phyloP scores from a whole-genome alignment of 2,888 invertebrate genomes.

The Drosophila melanosoma region DNA sequence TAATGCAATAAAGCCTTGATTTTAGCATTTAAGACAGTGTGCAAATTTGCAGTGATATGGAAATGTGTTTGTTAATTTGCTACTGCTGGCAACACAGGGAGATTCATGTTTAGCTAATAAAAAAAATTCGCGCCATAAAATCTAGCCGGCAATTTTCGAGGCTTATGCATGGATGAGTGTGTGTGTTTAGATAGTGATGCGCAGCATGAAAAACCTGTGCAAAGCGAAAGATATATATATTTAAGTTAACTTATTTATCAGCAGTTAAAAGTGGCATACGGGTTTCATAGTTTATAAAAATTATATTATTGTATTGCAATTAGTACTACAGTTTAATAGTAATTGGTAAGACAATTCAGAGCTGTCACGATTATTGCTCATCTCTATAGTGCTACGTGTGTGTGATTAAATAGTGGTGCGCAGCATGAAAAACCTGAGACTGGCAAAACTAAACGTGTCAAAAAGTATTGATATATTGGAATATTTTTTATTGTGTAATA shows the following conservation, averaged over 20 bases:
- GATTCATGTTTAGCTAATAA: constrained; percentile 29
- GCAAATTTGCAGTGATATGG: background rate
- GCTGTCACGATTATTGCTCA: constrained; percentile 17
- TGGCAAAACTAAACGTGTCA: background rate
- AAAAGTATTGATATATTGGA: background rate
- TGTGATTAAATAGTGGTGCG: constrained; percentile 33
- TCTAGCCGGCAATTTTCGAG: constrained; percentile 59
- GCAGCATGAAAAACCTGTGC: constrained; percentile 14
- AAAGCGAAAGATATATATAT: background rate
- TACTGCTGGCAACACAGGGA: constrained; percentile 47
- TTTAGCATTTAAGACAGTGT: background rate
- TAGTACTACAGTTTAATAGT: background rate
- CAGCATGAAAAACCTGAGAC: constrained; percentile 14
- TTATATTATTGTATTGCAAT: background rate
- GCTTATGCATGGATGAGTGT: constrained; percentile 9
- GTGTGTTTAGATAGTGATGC: constrained; percentile 36
- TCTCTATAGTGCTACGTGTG: constrained; percentile 5
- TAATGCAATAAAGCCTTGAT: background rate
- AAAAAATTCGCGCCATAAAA: constrained; percentile 67
- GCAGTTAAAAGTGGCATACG: background rate
- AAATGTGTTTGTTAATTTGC: background rate
- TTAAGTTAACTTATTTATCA: background rate
- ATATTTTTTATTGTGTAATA: background rate
- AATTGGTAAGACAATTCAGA: background rate
- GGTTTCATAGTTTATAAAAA: no score